Base-by-base conservation (phyloP, 1,140 invertebrate genomes). In the Augochlora pura region DNA sequence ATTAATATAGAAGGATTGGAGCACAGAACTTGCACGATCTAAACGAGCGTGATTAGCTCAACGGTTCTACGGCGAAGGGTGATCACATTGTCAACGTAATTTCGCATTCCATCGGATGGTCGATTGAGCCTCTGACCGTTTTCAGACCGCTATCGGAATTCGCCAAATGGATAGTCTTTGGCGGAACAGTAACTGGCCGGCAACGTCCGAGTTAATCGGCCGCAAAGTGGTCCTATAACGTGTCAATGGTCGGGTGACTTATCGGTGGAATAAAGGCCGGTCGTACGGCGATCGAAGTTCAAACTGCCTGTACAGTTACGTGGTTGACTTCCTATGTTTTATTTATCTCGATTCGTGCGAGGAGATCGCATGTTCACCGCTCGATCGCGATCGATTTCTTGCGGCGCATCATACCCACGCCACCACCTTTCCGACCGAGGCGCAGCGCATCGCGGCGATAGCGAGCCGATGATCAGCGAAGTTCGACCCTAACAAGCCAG, bases 251-350 rank as follows among this genome's bases (percentile, higher is more conserved):
- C 46, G 57, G 57, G 71, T 72, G 68, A 77, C 76, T 77, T 77
- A 77, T 78, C 60, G 69, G 23, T 42, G 68, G 64, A 64, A 78
- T 72, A 78, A 78, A 72, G 59, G 64, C 46, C 9, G 32, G n/a
- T n/a, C 42, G 63, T 23, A 27, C 12, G 16, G n/a, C 67, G 76
- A 77, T 77, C 67, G 67, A 14, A 54, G n/a, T 8, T 25, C 23
- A 42, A 42, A 64, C 71, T 42, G 18, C 59, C 18, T 49, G 59
- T 64, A 72, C 68, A 54, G 60, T 77, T 71, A 77, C 68, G 14
- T 16, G 10, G 25, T 52, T 18, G 18, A 6, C n/a, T 32, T 18
- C 21, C 25, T 18, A 71, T 71, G 16, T 71, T 77, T 77, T 52
- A 77, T 71, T 77, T 71, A 71, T 71, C 54, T 25, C 23, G 67